Percentiles rank a stretch among this genome's conserved stretches.
Evolutionary conservation across 1,140 invertebrate genomes (phyloP).

Genomic region (Drosophila nigromelanica): DNA sequence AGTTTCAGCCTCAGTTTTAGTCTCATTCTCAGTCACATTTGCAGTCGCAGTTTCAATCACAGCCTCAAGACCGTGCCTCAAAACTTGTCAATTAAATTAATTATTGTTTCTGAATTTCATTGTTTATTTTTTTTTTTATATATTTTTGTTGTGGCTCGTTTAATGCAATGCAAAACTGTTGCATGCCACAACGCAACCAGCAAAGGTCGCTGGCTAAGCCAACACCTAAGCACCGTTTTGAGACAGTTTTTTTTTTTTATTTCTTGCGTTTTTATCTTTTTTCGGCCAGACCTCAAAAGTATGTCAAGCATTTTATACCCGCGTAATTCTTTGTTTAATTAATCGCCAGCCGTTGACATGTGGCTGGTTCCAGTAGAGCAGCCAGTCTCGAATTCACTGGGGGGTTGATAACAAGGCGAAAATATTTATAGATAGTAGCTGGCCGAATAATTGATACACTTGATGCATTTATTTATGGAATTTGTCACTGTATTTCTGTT

Average conservation of each 20-base stretch:
- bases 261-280: conserved; percentile 13
- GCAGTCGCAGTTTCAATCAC: conserved; percentile 15
- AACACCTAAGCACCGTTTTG: conserved; percentile 57
- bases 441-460: conserved; percentile 14
- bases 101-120: conserved; percentile 76
- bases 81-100: conserved; percentile 83
- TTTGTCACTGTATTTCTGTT: not conserved
- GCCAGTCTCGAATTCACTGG: conserved; percentile 33
- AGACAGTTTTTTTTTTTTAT: conserved; percentile 35
- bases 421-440: not conserved
- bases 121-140: conserved; percentile 21
- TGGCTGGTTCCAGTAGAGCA: conserved; percentile 73
- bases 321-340: conserved; percentile 79
- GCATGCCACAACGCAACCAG: conserved; percentile 50
- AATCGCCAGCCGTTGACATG: conserved; percentile 76
- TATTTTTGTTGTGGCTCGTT: conserved; percentile 22
- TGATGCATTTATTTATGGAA: no score
- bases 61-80: conserved; percentile 61
- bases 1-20: conserved; percentile 40
- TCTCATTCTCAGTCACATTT: conserved; percentile 29
- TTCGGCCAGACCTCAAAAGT: conserved; percentile 62
- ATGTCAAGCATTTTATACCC: conserved; percentile 78
- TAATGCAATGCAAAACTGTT: conserved; percentile 77
- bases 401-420: conserved; percentile 67
- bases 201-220: conserved; percentile 58